Conservation (phyloP, 2,113 vertebrate genomes). For the Chiloscyllium plagiosum region DNA sequence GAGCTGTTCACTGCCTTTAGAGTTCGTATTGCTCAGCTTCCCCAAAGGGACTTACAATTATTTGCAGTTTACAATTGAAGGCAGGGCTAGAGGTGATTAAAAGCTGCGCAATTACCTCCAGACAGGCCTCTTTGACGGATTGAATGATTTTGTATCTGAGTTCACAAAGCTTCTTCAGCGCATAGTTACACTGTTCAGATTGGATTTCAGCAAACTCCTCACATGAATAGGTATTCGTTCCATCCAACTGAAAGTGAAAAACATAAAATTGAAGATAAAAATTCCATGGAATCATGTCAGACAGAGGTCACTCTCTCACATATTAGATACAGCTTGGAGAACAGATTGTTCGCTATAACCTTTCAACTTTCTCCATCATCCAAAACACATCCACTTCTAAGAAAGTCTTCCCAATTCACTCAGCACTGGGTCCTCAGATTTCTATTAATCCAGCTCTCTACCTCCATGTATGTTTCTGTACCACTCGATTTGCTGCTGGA, state of each 20-base stretch:
- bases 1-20: not conserved
- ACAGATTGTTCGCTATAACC: not conserved
- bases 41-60: not conserved
- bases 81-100: not conserved
- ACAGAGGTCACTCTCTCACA: not conserved
- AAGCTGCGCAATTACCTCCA: conserved; percentile 47
- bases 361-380: not conserved
- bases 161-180: conserved; percentile 43
- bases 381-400: not conserved
- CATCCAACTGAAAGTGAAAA: conserved; percentile 49
- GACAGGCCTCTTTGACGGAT: conserved; percentile 43
- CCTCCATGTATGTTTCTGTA: not conserved
- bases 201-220: conserved; percentile 55
- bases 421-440: not conserved
- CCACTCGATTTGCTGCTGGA: not conserved
- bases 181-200: conserved; percentile 43
- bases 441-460: not conserved
- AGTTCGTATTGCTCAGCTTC: too few species aligned
- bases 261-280: not conserved
- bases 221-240: conserved; percentile 48
- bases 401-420: not conserved
- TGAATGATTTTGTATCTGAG: conserved; percentile 46
- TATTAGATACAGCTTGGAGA: not conserved
- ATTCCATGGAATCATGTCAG: not conserved
- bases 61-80: not conserved